Percentiles rank a stretch among this genome's conserved stretches.
Evolutionary conservation across 1,140 invertebrate species (phyloP).

Genomic region (Chelonus insularis): DNA sequence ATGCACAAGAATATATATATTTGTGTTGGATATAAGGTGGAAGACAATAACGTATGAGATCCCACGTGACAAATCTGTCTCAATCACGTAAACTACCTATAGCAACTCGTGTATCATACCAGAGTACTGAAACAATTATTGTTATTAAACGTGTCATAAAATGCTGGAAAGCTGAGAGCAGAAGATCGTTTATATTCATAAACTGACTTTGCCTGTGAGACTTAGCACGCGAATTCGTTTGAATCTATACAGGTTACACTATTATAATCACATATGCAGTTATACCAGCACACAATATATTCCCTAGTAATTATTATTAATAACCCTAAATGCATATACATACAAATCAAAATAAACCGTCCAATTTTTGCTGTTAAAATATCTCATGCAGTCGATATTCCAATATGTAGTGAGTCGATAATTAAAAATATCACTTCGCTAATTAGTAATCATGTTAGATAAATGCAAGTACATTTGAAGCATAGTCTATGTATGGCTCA

Average conservation of each 20-base stretch:
- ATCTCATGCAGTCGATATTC: too few species aligned
- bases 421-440: slow-evolving; percentile 50
- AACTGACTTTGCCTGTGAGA: slow-evolving; percentile 4
- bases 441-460: slow-evolving; percentile 59
- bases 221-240: not conserved
- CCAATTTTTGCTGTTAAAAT: too few species aligned
- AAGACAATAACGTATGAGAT: slow-evolving; percentile 16
- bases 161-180: slow-evolving; percentile 23
- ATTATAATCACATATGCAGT: not conserved
- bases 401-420: not conserved
- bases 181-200: slow-evolving; percentile 40
- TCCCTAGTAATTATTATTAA: slow-evolving; percentile 26
- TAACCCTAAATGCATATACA: too few species aligned
- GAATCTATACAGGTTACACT: not conserved
- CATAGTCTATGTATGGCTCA: too few species aligned
- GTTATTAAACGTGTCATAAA: slow-evolving; percentile 35
- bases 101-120: slow-evolving; percentile 18
- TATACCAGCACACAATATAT: not conserved
- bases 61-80: slow-evolving; percentile 37
- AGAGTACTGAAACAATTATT: slow-evolving; percentile 36
- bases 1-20: not conserved
- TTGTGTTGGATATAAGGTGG: not conserved
- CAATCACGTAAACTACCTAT: slow-evolving; percentile 32
- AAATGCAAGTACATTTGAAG: slow-evolving; percentile 24
- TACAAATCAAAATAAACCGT: too few species aligned